Percentiles rank a stretch among this genome's conserved stretches.
These are phyloP conservation scores for Bombyx huttoni DNA, from an alignment of 2,888 invertebrate genomes.

Conservation along the genomic window DNA sequence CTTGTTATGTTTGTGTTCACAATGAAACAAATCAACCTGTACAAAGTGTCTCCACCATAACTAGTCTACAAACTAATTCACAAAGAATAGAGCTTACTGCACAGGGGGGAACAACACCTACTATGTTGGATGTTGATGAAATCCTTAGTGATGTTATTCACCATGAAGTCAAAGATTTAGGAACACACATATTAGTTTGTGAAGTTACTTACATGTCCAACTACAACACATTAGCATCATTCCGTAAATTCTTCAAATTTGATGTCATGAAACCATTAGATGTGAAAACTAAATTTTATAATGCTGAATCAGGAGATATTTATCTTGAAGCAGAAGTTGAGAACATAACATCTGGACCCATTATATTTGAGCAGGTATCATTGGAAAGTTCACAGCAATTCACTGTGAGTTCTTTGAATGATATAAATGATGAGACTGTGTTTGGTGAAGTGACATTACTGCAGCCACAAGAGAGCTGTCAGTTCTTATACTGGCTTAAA, in stretches of 20 bases:
- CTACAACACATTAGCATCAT: constrained; percentile 82
- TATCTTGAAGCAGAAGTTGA: constrained; percentile 84
- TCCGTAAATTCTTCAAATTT: constrained; percentile 98
- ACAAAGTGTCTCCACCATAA: constrained; percentile 88
- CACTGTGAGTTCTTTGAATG: constrained; percentile 83
- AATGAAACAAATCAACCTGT: constrained; percentile 92
- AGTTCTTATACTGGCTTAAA: constrained; percentile 93
- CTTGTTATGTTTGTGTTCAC: constrained; percentile 97
- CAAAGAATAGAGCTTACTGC: constrained; percentile 88
- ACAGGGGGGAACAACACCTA: constrained; percentile 76
- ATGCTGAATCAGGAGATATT: constrained; percentile 87
- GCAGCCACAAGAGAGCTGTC: constrained; percentile 91
- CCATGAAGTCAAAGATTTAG: constrained; percentile 99
- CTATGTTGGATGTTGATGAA: constrained; percentile 80
- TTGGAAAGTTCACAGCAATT: constrained; percentile 94
- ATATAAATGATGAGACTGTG: constrained; percentile 77
- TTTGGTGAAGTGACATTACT: constrained; percentile 86
- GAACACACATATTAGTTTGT: constrained; percentile 97
- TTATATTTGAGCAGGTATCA: constrained; percentile 94
- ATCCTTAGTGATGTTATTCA: constrained; percentile 96
- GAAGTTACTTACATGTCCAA: constrained; percentile 92
- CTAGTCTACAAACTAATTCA: constrained; percentile 93
- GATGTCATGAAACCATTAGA: constrained; percentile 97
- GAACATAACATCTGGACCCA: constrained; percentile 93
- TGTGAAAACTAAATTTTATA: constrained; percentile 98